phyloP scores from a whole-genome alignment of 2,113 vertebrate genomes.

The Carlito syrichta region DNA sequence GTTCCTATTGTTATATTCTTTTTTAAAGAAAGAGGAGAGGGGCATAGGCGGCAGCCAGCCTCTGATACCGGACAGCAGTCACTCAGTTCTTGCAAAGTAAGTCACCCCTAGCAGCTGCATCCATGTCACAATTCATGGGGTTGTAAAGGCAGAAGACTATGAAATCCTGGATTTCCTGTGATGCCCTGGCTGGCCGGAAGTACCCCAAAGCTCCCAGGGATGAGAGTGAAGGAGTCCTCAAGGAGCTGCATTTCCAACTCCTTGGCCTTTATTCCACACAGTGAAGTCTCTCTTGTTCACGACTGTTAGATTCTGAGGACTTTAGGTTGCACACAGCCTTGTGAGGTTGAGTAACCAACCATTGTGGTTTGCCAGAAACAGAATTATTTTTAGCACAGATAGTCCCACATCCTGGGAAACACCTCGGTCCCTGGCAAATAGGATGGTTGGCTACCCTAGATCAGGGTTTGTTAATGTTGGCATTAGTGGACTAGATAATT shows the following conservation, averaged over 20 bases:
- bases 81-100: neutral
- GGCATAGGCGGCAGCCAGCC: neutral
- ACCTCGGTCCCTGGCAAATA: neutral
- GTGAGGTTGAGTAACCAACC: neutral
- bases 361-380: neutral
- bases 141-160: neutral
- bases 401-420: neutral
- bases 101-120: neutral
- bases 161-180: neutral
- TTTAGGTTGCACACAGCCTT: neutral
- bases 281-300: neutral
- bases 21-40: neutral
- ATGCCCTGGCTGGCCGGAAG: neutral
- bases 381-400: neutral
- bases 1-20: neutral
- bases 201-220: neutral
- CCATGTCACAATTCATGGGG: accelerated
- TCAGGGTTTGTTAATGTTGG: neutral
- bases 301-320: neutral
- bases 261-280: neutral
- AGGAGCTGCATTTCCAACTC: neutral
- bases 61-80: neutral
- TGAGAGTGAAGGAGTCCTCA: no score
- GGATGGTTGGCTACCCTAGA: neutral
- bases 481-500: neutral